phyloP scores from a whole-genome alignment of 2,888 invertebrate genomes.

The Drosophila emarginata region DNA sequence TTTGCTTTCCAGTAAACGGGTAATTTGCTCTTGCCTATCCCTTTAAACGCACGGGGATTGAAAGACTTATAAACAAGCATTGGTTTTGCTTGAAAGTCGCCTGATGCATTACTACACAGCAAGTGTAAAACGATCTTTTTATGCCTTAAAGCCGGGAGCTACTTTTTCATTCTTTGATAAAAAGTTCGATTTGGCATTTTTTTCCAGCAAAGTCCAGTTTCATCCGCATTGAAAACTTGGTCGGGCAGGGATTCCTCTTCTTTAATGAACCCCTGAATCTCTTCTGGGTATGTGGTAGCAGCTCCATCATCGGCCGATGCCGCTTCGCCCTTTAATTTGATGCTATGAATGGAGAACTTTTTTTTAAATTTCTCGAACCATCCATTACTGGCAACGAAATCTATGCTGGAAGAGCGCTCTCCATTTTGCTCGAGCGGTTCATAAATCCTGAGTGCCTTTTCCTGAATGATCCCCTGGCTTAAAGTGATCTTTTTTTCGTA shows the following conservation, averaged over 20 bases:
- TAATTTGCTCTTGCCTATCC: conserved; percentile 11
- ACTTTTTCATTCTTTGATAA: conserved; percentile 17
- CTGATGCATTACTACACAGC: conserved; percentile 19
- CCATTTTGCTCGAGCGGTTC: conserved; percentile 48
- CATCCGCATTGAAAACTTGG: conserved; percentile 36
- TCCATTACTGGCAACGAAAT: conserved; percentile 48
- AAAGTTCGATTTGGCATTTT: conserved; percentile 18
- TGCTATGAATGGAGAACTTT: conserved; percentile 34
- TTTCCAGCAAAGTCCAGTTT: conserved; percentile 31
- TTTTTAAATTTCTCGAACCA: conserved; percentile 45
- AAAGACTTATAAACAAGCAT: conserved; percentile 21
- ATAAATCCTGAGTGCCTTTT: conserved; percentile 50
- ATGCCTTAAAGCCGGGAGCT: conserved; percentile 9
- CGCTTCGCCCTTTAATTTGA: conserved; percentile 38
- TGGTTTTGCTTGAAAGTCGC: conserved; percentile 22
- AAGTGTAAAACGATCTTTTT: conserved; percentile 24
- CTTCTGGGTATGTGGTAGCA: too few species aligned
- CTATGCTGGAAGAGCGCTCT: conserved; percentile 39
- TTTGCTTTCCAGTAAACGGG: conserved; percentile 17
- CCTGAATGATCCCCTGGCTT: conserved; percentile 40
- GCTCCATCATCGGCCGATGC: conserved; percentile 36
- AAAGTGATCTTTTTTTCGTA: conserved; percentile 42
- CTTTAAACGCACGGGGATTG: conserved; percentile 13
- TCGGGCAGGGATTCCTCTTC: conserved; percentile 23
- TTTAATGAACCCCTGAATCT: too few species aligned